phyloP scores from a whole-genome alignment of 2,888 invertebrate species.

The Epirrita christyi region DNA sequence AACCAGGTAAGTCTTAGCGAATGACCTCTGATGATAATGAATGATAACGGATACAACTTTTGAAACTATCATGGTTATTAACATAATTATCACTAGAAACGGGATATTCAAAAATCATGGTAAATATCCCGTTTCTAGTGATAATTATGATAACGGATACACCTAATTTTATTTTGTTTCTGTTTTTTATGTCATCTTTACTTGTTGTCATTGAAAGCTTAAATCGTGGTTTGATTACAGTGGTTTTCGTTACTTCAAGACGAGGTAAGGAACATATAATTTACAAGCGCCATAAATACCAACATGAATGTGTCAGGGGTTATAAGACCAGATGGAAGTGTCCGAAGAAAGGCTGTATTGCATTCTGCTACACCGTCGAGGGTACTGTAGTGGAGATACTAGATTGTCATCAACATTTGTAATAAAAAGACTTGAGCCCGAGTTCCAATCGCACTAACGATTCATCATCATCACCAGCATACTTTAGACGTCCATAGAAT shows the following conservation, averaged over 20 bases:
- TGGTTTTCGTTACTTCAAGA: constrained; percentile 4
- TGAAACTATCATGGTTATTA: too few relatives aligned
- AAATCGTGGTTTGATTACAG: background rate
- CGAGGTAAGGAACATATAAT: constrained; percentile 1
- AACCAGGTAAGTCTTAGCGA: too few relatives aligned
- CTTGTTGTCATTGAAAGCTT: background rate
- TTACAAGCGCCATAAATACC: constrained; percentile 8
- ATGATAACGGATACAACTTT: too few relatives aligned
- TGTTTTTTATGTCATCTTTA: background rate
- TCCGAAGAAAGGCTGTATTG: constrained; percentile 2
- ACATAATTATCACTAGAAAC: too few relatives aligned
- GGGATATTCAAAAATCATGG: too few relatives aligned
- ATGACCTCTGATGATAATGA: too few relatives aligned
- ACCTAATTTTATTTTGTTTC: too few relatives aligned
- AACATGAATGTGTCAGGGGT: background rate
- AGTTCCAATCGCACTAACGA: background rate
- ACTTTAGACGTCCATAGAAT: too few relatives aligned
- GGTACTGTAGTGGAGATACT: background rate
- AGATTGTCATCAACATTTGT: constrained; percentile 2
- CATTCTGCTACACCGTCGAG: constrained; percentile 1
- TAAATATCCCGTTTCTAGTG: too few relatives aligned
- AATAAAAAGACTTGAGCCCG: background rate
- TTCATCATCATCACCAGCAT: too few relatives aligned
- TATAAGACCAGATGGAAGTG: constrained; percentile 3
- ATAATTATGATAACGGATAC: too few relatives aligned